phyloP scores from a whole-genome alignment of 2,113 vertebrate genomes.

The Neolamprologus sp. region DNA sequence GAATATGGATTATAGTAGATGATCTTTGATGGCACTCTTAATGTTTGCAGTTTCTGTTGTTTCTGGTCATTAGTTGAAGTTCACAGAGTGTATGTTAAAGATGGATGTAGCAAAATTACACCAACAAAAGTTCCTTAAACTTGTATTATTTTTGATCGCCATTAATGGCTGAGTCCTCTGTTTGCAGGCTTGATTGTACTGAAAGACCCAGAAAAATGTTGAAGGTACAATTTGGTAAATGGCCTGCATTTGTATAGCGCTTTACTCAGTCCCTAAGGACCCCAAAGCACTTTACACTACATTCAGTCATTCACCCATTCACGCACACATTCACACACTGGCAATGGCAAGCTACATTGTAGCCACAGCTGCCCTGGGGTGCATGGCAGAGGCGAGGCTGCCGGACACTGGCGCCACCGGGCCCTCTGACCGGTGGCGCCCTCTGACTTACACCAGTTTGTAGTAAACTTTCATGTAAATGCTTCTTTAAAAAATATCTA shows the following conservation, averaged over 20 bases:
- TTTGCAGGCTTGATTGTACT: not conserved
- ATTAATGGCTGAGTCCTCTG: not conserved
- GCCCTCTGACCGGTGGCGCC: too few relatives aligned
- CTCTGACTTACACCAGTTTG: not conserved
- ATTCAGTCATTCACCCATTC: too few relatives aligned
- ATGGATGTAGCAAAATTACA: not conserved
- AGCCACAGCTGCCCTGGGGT: rapidly evolving
- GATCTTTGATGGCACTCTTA: not conserved
- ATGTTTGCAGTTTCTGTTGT: not conserved
- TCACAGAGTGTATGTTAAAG: not conserved
- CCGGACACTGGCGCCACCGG: too few relatives aligned
- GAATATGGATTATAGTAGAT: not conserved
- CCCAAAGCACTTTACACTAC: too few relatives aligned
- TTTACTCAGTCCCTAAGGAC: too few relatives aligned
- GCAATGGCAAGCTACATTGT: rapidly evolving
- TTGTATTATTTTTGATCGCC: not conserved
- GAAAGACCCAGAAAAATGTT: not conserved
- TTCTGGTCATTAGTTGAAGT: not conserved
- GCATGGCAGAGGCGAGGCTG: too few relatives aligned
- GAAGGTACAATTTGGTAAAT: not conserved
- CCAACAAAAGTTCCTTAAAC: not conserved
- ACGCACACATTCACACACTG: too few relatives aligned
- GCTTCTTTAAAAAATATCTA: not conserved
- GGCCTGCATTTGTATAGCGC: too few relatives aligned
- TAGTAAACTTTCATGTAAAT: not conserved